Percentiles rank a stretch among this genome's conserved stretches.
These are phyloP conservation scores for Caenorhabditis becei DNA, from an alignment of 2,888 invertebrate species.

Conservation along the genomic window DNA sequence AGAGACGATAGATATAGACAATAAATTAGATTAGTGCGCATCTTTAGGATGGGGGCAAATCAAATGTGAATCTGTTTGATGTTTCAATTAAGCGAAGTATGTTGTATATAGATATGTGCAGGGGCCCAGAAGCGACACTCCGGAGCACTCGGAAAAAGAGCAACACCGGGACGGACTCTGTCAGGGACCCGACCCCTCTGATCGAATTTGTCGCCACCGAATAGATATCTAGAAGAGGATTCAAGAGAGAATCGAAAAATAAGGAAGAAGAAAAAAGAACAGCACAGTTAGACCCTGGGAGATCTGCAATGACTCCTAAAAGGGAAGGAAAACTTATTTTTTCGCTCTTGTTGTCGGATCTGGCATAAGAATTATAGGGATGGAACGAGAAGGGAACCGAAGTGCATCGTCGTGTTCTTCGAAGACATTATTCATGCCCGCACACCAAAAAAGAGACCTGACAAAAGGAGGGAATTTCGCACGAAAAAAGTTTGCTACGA, in stretches of 20 bases:
- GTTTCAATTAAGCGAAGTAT: constrained; percentile 50
- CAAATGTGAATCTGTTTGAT: constrained; percentile 61
- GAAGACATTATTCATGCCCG: constrained; percentile 28
- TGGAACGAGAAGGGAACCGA: not conserved
- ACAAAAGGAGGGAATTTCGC: constrained; percentile 15
- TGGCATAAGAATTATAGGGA: constrained; percentile 10
- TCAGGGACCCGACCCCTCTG: constrained; percentile 34
- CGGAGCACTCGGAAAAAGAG: constrained; percentile 45
- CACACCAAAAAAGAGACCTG: constrained; percentile 16
- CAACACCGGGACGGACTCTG: constrained; percentile 50
- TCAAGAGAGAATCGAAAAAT: constrained; percentile 6
- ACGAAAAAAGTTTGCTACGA: not conserved
- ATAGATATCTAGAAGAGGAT: constrained; percentile 43
- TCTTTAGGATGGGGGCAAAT: constrained; percentile 55
- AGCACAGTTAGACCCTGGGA: constrained; percentile 7
- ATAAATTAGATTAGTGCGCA: constrained; percentile 57
- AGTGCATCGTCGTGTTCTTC: constrained; percentile 19
- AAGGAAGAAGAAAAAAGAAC: not conserved
- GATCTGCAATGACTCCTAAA: not conserved
- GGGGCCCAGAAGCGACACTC: not conserved
- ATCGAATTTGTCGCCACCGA: constrained; percentile 35
- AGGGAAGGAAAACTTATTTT: not conserved
- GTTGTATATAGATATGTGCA: constrained; percentile 17
- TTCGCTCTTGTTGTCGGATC: not conserved
- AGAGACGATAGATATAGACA: constrained; percentile 57